Percentiles rank a stretch among this genome's conserved stretches.
phyloP scores from a whole-genome alignment of 1,140 invertebrate genomes.

The Drosophila nebulosa region DNA sequence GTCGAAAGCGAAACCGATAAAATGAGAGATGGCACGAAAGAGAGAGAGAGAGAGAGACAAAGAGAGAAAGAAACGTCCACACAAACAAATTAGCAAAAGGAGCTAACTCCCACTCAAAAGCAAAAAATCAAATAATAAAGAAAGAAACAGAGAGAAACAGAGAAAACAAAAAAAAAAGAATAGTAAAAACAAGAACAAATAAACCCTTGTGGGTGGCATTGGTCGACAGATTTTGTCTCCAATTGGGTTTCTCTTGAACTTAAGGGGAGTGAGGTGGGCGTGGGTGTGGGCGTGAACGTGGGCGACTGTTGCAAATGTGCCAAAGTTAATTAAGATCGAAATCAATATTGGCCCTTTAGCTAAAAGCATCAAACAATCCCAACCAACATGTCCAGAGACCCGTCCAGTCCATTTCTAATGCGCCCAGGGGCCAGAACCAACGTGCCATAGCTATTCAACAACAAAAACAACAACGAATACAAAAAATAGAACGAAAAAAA shows the following conservation, averaged over 20 bases:
- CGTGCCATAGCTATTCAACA: slow-evolving; percentile 26
- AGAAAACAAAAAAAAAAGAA: background rate
- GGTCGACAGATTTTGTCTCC: background rate
- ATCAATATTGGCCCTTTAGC: slow-evolving; percentile 79
- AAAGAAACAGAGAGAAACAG: slow-evolving; percentile 41
- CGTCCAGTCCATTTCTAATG: slow-evolving; percentile 57
- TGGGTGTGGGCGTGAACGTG: background rate
- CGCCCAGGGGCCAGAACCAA: slow-evolving; percentile 56
- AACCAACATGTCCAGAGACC: slow-evolving; percentile 38
- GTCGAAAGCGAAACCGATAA: slow-evolving; percentile 47
- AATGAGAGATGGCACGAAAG: slow-evolving; percentile 2
- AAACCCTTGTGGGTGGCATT: slow-evolving; percentile 41
- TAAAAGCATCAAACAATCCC: slow-evolving; percentile 78
- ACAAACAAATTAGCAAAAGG: slow-evolving; percentile 77
- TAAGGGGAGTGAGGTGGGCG: background rate
- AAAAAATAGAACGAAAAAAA: slow-evolving; percentile 1
- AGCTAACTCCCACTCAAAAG: slow-evolving; percentile 48
- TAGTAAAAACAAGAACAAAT: slow-evolving; percentile 45
- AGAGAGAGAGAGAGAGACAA: background rate
- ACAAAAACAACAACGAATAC: slow-evolving; percentile 16
- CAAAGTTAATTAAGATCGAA: slow-evolving; percentile 80
- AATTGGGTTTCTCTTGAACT: background rate
- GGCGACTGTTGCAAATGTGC: slow-evolving; percentile 72
- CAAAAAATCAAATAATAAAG: slow-evolving; percentile 31
- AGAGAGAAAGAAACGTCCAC: slow-evolving; percentile 36